Evolutionary conservation across 2,113 vertebrate species (phyloP).

Genomic region (Cynopterus brachyotis): DNA sequence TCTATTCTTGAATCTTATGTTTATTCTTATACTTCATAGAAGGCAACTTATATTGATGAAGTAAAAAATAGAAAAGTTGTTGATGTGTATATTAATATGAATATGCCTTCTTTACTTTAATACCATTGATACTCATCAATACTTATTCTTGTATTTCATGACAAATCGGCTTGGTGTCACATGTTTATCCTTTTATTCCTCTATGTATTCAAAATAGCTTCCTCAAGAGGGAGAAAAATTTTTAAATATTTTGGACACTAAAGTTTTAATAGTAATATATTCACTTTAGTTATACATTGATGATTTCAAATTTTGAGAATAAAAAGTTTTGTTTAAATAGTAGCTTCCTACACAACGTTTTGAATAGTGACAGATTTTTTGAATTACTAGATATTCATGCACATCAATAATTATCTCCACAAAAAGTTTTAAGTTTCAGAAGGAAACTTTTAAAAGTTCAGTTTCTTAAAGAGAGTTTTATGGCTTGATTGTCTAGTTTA

Average conservation of each 20-base stretch:
- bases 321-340: not conserved
- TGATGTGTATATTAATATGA: not conserved
- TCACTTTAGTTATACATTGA: not conserved
- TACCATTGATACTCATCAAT: not conserved
- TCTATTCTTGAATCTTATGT: not conserved
- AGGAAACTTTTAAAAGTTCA: slow-evolving; percentile 30
- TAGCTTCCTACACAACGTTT: not conserved
- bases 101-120: not conserved
- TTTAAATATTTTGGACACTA: not conserved
- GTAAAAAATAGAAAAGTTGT: not conserved
- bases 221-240: not conserved
- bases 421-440: not conserved
- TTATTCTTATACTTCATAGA: not conserved
- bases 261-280: not conserved
- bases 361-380: not conserved
- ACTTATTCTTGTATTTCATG: not conserved
- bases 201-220: not conserved
- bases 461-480: not conserved
- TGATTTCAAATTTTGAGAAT: not conserved
- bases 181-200: not conserved
- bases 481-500: not conserved
- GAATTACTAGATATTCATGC: slow-evolving; percentile 36
- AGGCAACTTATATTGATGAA: not conserved
- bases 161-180: not conserved
- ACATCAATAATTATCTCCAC: slow-evolving; percentile 22